Base-by-base conservation (phyloP, 2,888 invertebrate genomes). In the Lithosia quadra region DNA sequence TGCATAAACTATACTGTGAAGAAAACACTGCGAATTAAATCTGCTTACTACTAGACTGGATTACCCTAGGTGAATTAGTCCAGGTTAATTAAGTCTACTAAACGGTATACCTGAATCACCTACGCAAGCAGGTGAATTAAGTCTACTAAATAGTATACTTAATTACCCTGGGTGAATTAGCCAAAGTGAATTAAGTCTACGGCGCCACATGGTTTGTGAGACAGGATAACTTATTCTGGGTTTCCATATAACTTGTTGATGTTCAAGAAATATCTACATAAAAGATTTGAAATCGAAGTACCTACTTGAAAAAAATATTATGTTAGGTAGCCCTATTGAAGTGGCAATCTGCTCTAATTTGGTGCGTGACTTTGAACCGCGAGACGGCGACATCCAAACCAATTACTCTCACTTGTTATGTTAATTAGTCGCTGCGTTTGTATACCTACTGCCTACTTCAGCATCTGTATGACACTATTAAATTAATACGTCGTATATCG, bases 341-440 rank as follows among this genome's bases (percentile, higher is more conserved):
- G 71, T 65, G 72, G 64, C 57, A 79, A 77, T 83, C 75, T 79
- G 72, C 68, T 66, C 65, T 71, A 72, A 73, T 73, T 76, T 60
- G 67, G 71, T 69, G 78, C 79, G 81, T 82, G 84, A 83, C 77
- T 84, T 83, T 81, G 81, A 81, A 81, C 79, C 73, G 70, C 76
- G 78, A 76, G 78, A 75, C 77, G 72, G 72, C 80, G 84, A 82
- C 86, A 84, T 85, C 83, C 84, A 84, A 87, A 89, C 87, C 90
- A 90, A 91, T 91, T 89, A 89, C 82, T 81, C 82, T 86, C 88
- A 89, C 88, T 90, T 91, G 90, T 90, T 86, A 87, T 86, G 87
- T 88, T 90, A 90, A 91, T 91, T 90, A 90, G 85, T 82, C 81
- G 77, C 81, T 66, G 73, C 82, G 85, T 83, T 88, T 85, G 87